Evolutionary conservation across 2,797 vertebrate genomes (phyloP).

Genomic region (Dryobates pubescens): DNA sequence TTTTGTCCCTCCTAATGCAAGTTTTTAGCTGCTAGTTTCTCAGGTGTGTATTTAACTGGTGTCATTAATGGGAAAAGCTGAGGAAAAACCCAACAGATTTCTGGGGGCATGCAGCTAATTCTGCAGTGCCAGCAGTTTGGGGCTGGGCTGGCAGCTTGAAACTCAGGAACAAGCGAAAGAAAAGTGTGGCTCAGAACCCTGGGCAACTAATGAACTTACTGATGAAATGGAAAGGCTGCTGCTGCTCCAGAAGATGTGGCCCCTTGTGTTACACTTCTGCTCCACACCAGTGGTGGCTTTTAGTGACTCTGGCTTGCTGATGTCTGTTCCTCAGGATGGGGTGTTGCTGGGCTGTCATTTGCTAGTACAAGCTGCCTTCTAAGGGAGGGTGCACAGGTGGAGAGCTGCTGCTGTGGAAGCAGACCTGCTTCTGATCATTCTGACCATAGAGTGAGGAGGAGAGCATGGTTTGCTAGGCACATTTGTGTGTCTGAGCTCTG

Average conservation of each 20-base stretch:
- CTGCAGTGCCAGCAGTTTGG: neutral
- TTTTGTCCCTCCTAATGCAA: neutral
- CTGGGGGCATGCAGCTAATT: neutral
- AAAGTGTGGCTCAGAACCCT: neutral
- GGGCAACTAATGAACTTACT: neutral
- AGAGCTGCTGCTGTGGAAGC: neutral
- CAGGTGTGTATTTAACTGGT: neutral
- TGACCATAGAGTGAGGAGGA: neutral
- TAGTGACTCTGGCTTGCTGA: neutral
- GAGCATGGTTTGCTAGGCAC: accelerated
- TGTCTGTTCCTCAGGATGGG: neutral
- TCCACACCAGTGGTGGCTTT: neutral
- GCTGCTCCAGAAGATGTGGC: neutral
- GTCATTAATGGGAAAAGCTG: neutral
- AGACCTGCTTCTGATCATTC: neutral
- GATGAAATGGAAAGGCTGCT: neutral
- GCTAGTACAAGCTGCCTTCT: neutral
- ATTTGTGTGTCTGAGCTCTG: neutral
- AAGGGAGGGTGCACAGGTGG: neutral
- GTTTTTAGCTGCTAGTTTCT: neutral
- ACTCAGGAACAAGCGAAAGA: neutral
- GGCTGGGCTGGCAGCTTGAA: neutral
- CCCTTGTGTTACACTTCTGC: neutral
- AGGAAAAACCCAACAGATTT: neutral
- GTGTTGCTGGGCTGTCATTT: accelerated